Percentiles rank a stretch among this genome's conserved stretches.
Conservation (phyloP, 1,140 invertebrate genomes). For the Meloidogyne hapla region DNA sequence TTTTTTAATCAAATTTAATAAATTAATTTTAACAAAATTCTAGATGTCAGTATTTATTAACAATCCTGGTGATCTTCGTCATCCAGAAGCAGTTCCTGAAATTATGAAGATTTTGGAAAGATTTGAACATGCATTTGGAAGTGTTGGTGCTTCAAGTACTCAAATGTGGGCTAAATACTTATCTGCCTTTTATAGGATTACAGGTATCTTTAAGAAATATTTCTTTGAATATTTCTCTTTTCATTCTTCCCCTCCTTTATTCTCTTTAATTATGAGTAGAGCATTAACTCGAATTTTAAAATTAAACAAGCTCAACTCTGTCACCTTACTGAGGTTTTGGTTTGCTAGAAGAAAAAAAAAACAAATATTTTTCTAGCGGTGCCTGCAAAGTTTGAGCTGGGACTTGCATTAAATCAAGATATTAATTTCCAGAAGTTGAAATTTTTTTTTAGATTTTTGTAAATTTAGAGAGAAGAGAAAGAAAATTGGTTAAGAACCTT, state of each 20-base stretch:
- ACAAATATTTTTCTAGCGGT: too few relatives aligned
- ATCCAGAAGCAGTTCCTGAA: slow-evolving; percentile 54
- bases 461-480: too few relatives aligned
- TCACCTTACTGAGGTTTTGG: too few relatives aligned
- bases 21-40: background rate
- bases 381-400: too few relatives aligned
- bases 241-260: background rate
- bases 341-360: too few relatives aligned
- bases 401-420: too few relatives aligned
- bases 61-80: slow-evolving; percentile 56
- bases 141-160: slow-evolving; percentile 58
- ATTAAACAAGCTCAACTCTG: too few relatives aligned
- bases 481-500: too few relatives aligned
- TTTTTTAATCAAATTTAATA: slow-evolving; percentile 17
- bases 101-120: slow-evolving; percentile 57
- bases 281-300: too few relatives aligned
- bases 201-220: slow-evolving; percentile 25
- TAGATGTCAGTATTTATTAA: slow-evolving; percentile 61
- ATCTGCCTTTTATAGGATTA: slow-evolving; percentile 60
- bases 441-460: too few relatives aligned
- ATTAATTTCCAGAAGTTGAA: too few relatives aligned
- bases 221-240: background rate
- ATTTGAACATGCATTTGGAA: slow-evolving; percentile 56
- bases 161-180: slow-evolving; percentile 61
- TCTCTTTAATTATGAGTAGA: too few relatives aligned